Evolutionary conservation across 1,140 invertebrate genomes (phyloP), one percentile per base, ranked within the genome.

Genomic region (Adoxophyes honmai): DNA sequence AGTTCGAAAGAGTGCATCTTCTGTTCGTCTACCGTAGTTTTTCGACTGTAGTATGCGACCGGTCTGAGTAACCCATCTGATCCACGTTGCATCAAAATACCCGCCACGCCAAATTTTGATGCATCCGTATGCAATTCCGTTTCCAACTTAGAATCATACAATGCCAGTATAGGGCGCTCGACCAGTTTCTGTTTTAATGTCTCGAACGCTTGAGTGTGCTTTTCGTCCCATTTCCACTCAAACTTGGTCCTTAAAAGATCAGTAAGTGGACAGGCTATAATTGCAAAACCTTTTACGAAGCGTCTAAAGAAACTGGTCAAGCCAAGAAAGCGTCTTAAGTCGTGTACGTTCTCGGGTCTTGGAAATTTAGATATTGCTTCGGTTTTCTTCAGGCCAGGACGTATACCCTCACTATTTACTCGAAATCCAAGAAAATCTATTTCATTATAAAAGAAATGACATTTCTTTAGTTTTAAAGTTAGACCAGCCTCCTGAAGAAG

Each of bases 301-400:
- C 21, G 21, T 6, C 21, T 28, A 28, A 28, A 86, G 59, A 74
- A 89, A 13, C 67, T 64, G 4, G 75, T 63, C 6, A 77, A 33
- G 0, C 84, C 78, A 1, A 86, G n/a, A 56, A 84, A 85, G 48
- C 80, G 66, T 33, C 75, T 62, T 7, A 86, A 52, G 6, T 75
- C 69, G 37, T 81, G 71, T 7, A 70, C 65, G 38, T 75, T 68
- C 33, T n/a, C 57, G 3, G 77, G 75, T 33, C 11, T 38, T 1
- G 62, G 60, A 52, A 78, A 78, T 5, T 73, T 61, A 6, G 62
- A 48, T 3, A 86, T 70, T 4, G 80, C 81, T 14, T 62, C 55
- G 0, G 68, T 66, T 57, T 86, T 83, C 28, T 38, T 42, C 6
- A n/a, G n/a, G 13, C 75, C 76, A 6, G 77, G 76, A 42, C 68